phyloP scores from a whole-genome alignment of 2,113 vertebrate species.

The Campylomormyrus numenius region DNA sequence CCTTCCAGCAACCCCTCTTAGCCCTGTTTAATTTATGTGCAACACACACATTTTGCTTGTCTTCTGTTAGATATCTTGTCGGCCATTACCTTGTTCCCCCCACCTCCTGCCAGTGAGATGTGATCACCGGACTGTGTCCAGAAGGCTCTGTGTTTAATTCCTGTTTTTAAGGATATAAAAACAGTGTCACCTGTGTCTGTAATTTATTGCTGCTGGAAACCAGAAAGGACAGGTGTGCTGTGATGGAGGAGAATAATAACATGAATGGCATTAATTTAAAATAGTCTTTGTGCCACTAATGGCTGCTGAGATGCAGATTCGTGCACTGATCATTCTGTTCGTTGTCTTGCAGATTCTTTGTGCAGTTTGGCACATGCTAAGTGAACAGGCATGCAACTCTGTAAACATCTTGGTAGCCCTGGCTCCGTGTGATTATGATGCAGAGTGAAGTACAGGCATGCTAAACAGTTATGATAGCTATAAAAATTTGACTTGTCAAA shows the following conservation, averaged over 20 bases:
- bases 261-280: background rate
- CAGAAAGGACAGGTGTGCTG: background rate
- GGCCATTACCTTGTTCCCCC: background rate
- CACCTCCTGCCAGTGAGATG: background rate
- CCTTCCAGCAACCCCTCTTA: background rate
- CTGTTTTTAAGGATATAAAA: background rate
- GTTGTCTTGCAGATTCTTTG: background rate
- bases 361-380: background rate
- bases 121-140: background rate
- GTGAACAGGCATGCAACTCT: background rate
- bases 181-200: background rate
- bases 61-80: background rate
- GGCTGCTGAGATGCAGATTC: background rate
- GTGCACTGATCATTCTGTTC: background rate
- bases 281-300: background rate
- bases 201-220: background rate
- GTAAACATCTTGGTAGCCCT: background rate
- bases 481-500: background rate
- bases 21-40: background rate
- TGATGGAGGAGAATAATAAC: background rate
- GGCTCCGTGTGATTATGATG: background rate
- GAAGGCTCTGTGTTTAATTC: background rate
- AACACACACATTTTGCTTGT: background rate
- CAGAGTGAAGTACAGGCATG: background rate
- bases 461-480: background rate